Evolutionary conservation across 2,888 invertebrate species (phyloP).

Genomic region (Ganaspis brasiliensis): DNA sequence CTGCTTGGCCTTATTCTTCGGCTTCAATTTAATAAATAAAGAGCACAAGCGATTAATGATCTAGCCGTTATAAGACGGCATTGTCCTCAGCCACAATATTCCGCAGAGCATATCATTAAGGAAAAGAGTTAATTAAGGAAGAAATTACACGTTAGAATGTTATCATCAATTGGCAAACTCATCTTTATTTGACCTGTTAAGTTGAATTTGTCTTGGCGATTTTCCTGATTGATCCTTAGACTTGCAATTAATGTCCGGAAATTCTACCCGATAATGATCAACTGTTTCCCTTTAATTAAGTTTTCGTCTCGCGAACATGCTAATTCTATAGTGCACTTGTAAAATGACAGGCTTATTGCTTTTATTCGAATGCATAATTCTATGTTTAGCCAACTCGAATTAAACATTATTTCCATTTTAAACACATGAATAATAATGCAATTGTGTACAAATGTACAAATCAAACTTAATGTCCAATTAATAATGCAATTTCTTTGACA

Average conservation of each 20-base stretch:
- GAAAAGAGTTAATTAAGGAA: conserved; percentile 14
- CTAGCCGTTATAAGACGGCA: not conserved
- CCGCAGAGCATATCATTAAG: not conserved
- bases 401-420: not conserved
- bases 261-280: conserved; percentile 32
- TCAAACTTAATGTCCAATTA: too few species aligned
- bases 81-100: conserved; percentile 15
- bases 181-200: not conserved
- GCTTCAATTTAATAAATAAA: conserved; percentile 16
- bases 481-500: too few species aligned
- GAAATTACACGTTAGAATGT: not conserved
- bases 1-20: too few species aligned
- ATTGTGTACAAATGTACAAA: too few species aligned
- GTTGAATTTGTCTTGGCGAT: not conserved
- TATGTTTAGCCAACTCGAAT: not conserved
- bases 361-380: not conserved
- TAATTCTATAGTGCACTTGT: not conserved
- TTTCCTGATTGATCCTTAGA: not conserved
- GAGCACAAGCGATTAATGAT: not conserved
- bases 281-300: conserved; percentile 5
- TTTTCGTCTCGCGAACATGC: conserved; percentile 5
- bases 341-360: not conserved
- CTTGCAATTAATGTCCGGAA: conserved; percentile 22
- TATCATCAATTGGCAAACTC: not conserved
- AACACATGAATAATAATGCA: too few species aligned